Base-by-base conservation (phyloP, 92 coral and sea anemone species). In the Epizoanthus fatuus region DNA sequence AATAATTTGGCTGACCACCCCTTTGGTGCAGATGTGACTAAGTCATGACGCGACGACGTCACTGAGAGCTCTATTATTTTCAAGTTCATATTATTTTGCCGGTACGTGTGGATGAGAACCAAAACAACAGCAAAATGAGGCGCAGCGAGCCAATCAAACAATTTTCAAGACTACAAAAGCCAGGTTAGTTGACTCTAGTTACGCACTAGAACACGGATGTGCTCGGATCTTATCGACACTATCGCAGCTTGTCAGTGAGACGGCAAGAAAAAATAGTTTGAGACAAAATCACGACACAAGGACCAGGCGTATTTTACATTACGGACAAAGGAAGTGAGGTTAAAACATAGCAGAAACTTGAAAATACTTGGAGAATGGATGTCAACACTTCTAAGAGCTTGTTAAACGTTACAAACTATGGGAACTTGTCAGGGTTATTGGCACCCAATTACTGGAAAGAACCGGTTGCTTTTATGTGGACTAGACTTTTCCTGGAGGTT, bases 361-460 rank as follows among this genome's bases (percentile, higher is more conserved):
- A n/a, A 17, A 71, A 35, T n/a, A 16, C 49, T 4, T 12, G 19
- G 9, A 54, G 6, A 40, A 74, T 74, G 79, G 40, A 74, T 16
- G 9, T 38, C 16, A 74, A 32, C 63, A 52, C 16, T 45, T 7
- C 45, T 0, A 29, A 54, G 15, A 15, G 29, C 14, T 19, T 54
- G 7, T 1, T 74, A 19, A 74, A 54, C 45, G 35, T 62, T 35
- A 29, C 63, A 14, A 7, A 7, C 1, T 7, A 74, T 7, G 58
- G 40, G 19, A 74, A 74, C 79, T 7, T 15, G 38, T 29, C 54
- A 4, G 47, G 44, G 16, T 2, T 2, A 8, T 22, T 16, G 35
- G 12, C 15, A 25, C 79, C 79, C 25, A 5, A 53, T 14, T 74
- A 74, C 22, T 74, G 79, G 79, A 16, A 37, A 16, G 79, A 74